Percentiles rank a stretch among this genome's conserved stretches.
These are phyloP conservation scores for Coreius guichenoti DNA, from an alignment of 2,797 vertebrate genomes.

Conservation along the genomic window DNA sequence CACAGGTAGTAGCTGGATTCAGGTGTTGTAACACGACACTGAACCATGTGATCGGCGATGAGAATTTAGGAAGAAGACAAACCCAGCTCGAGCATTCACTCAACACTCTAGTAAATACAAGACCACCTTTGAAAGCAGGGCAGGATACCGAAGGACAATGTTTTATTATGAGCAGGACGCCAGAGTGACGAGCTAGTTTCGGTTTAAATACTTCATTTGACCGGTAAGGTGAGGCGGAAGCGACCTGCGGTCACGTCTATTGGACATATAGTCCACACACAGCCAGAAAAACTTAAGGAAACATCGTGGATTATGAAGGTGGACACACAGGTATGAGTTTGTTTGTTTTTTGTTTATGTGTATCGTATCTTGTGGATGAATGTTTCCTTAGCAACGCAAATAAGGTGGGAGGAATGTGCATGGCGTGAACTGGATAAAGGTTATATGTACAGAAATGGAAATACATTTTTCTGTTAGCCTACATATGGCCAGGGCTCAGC, in stretches of 20 bases:
- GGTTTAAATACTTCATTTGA: slow-evolving; percentile 4
- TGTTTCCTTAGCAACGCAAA: slow-evolving; percentile 4
- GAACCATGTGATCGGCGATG: slow-evolving; percentile 76
- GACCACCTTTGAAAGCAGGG: not conserved
- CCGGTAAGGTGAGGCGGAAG: slow-evolving; percentile 77
- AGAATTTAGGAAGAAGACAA: slow-evolving; percentile 62
- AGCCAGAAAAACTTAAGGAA: not conserved
- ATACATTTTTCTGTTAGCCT: not conserved
- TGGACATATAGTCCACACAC: slow-evolving; percentile 7
- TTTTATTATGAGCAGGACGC: slow-evolving; percentile 4
- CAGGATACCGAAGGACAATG: slow-evolving; percentile 10
- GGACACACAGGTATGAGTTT: not conserved
- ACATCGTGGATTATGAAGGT: slow-evolving; percentile 16
- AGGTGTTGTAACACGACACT: slow-evolving; percentile 82
- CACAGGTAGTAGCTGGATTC: slow-evolving; percentile 76
- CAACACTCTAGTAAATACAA: slow-evolving; percentile 29
- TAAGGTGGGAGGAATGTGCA: not conserved
- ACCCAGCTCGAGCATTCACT: slow-evolving; percentile 16
- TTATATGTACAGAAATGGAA: not conserved
- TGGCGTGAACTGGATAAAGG: not conserved
- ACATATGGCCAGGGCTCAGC: slow-evolving; percentile 9
- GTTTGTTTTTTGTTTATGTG: not conserved
- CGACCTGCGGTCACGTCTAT: slow-evolving; percentile 32
- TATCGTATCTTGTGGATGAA: not conserved
- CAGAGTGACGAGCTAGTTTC: slow-evolving; percentile 19